A percentile compares a stretch with the other conserved stretches of the same genome.
Evolutionary conservation across 2,888 invertebrate genomes (phyloP).

Genomic region (Bugulina stolonifera): DNA sequence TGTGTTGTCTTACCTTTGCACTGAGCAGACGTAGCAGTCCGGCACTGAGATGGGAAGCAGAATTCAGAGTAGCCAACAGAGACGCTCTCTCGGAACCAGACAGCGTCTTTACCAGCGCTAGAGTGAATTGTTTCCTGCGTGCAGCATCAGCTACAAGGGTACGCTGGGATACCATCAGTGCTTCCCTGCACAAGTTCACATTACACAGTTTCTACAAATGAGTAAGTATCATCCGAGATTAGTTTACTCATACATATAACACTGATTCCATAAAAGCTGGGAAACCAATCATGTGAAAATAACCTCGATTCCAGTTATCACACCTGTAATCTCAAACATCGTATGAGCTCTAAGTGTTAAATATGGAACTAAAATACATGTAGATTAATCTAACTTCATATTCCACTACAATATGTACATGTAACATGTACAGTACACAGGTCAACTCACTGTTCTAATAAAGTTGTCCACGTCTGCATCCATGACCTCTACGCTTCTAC

Average conservation of each 20-base stretch:
- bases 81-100: not conserved
- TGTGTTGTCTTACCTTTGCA: too few relatives aligned
- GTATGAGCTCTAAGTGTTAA: too few relatives aligned
- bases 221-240: too few relatives aligned
- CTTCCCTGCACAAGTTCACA: not conserved
- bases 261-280: too few relatives aligned
- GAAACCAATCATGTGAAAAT: too few relatives aligned
- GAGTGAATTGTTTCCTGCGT: not conserved
- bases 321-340: too few relatives aligned
- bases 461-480: not conserved
- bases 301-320: too few relatives aligned
- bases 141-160: not conserved
- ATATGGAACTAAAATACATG: too few relatives aligned
- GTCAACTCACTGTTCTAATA: not conserved
- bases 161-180: not conserved
- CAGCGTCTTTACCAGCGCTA: not conserved
- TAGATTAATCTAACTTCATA: too few relatives aligned
- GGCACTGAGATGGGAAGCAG: not conserved
- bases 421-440: not conserved
- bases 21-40: not conserved
- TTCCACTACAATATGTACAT: not conserved
- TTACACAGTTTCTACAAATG: slow-evolving; percentile 17
- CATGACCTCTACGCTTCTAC: not conserved
- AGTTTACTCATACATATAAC: too few relatives aligned
- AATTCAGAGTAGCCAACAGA: not conserved